phyloP scores from a whole-genome alignment of 2,888 invertebrate species.

The Drosophila borborema region DNA sequence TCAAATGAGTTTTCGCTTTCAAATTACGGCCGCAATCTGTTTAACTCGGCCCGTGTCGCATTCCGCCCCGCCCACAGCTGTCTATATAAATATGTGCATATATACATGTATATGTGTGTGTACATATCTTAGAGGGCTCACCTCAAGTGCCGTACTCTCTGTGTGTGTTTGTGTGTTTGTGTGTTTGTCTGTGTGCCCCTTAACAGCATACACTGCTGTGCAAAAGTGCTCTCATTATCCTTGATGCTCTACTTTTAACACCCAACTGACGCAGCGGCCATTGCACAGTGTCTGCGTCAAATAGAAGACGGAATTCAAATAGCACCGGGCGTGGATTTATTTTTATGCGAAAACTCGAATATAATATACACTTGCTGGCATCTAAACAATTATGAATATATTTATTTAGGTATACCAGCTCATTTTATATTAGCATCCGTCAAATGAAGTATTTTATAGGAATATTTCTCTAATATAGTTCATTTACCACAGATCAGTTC shows the following conservation, averaged over 20 bases:
- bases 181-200: slow-evolving; percentile 19
- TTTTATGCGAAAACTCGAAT: not conserved
- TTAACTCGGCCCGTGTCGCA: slow-evolving; percentile 56
- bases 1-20: slow-evolving; percentile 79
- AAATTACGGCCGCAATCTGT: slow-evolving; percentile 81
- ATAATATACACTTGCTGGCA: not conserved
- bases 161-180: not conserved
- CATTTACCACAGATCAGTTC: too few relatives aligned
- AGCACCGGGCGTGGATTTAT: not conserved
- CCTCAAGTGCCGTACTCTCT: slow-evolving; percentile 46
- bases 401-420: not conserved
- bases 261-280: slow-evolving; percentile 38
- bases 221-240: slow-evolving; percentile 76
- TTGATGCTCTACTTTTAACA: slow-evolving; percentile 74
- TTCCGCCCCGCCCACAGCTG: slow-evolving; percentile 37
- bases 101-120: not conserved
- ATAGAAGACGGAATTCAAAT: slow-evolving; percentile 16
- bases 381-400: not conserved
- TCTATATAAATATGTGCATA: slow-evolving; percentile 40
- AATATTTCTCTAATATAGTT: not conserved
- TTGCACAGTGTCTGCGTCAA: slow-evolving; percentile 40
- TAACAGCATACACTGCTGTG: slow-evolving; percentile 39
- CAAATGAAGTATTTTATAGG: too few relatives aligned
- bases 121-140: slow-evolving; percentile 48
- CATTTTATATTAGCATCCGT: not conserved